These are phyloP conservation scores for Drosophila fulvimacula DNA, from an alignment of 2,888 invertebrate genomes.

Conservation along the genomic window DNA sequence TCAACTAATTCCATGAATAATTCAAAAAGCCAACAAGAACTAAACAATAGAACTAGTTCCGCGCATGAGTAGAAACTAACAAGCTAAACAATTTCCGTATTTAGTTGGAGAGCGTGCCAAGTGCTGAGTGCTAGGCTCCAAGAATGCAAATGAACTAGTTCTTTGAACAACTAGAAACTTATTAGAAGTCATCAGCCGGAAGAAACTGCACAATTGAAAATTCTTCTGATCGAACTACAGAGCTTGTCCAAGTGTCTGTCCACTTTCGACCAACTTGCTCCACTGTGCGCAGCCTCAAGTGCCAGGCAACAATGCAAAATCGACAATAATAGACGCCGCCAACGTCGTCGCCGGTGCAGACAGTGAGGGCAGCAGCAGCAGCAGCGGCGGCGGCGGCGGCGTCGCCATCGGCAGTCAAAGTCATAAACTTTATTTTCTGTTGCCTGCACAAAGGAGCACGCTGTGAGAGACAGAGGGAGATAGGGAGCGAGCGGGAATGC, in stretches of 20 bases:
- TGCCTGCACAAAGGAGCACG: constrained; percentile 79
- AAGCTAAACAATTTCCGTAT: background rate
- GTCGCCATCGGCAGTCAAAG: constrained; percentile 75
- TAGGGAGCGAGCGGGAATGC: background rate
- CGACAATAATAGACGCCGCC: constrained; percentile 71
- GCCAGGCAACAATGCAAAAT: constrained; percentile 66
- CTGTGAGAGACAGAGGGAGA: constrained; percentile 25
- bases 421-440: constrained; percentile 80
- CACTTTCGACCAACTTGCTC: constrained; percentile 16
- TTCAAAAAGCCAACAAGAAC: background rate
- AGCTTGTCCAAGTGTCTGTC: background rate
- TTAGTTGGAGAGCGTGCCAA: background rate
- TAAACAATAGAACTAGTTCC: constrained; percentile 4
- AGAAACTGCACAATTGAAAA: background rate
- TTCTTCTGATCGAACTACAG: background rate
- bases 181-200: too few relatives aligned
- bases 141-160: constrained; percentile 13
- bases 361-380: constrained; percentile 37
- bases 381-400: constrained; percentile 13
- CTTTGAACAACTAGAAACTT: background rate
- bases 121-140: background rate
- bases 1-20: background rate
- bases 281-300: constrained; percentile 55
- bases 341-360: constrained; percentile 69
- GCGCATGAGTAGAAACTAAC: background rate